Evolutionary conservation across 1,140 invertebrate species (phyloP).

Genomic region (Harpegnathos saltator): DNA sequence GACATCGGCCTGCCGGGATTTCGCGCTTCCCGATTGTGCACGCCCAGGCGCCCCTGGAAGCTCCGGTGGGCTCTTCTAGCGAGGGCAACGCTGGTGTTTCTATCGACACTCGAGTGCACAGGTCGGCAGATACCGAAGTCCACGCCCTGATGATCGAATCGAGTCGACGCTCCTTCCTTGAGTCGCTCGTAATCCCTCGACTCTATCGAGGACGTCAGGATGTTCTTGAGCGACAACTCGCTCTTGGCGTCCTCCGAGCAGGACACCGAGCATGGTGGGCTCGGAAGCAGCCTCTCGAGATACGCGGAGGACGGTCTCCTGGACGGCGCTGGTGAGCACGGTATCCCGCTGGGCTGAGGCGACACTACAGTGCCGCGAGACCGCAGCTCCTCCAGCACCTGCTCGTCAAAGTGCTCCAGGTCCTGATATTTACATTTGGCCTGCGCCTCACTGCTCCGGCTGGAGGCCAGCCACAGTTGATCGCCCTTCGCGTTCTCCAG

Average conservation of each 20-base stretch:
- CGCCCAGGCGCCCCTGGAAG: slow-evolving; percentile 60
- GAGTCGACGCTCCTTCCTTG: slow-evolving; percentile 58
- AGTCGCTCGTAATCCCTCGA: slow-evolving; percentile 66
- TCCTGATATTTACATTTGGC: slow-evolving; percentile 76
- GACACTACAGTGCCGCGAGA: slow-evolving; percentile 89
- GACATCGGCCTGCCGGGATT: slow-evolving; percentile 70
- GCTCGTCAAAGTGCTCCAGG: slow-evolving; percentile 74
- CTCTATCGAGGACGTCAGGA: slow-evolving; percentile 76
- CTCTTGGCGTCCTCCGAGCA: slow-evolving; percentile 84
- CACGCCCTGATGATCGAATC: slow-evolving; percentile 40
- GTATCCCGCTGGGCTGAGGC: slow-evolving; percentile 89
- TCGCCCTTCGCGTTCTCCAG: slow-evolving; percentile 51
- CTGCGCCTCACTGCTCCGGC: slow-evolving; percentile 78
- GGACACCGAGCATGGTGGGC: slow-evolving; percentile 83
- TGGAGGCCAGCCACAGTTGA: slow-evolving; percentile 58
- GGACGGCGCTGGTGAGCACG: slow-evolving; percentile 77
- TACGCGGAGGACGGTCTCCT: slow-evolving; percentile 78
- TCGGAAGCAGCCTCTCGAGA: slow-evolving; percentile 80
- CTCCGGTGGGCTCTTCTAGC: slow-evolving; percentile 10
- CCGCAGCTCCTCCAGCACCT: slow-evolving; percentile 75
- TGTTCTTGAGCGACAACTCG: slow-evolving; percentile 79
- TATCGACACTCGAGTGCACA: slow-evolving; percentile 10
- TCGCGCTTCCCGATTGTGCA: slow-evolving; percentile 54
- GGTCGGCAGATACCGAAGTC: slow-evolving; percentile 13
- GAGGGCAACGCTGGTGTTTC: not conserved